These are phyloP conservation scores for Hipparchia semele DNA, from an alignment of 2,888 invertebrate genomes.

Conservation along the genomic window DNA sequence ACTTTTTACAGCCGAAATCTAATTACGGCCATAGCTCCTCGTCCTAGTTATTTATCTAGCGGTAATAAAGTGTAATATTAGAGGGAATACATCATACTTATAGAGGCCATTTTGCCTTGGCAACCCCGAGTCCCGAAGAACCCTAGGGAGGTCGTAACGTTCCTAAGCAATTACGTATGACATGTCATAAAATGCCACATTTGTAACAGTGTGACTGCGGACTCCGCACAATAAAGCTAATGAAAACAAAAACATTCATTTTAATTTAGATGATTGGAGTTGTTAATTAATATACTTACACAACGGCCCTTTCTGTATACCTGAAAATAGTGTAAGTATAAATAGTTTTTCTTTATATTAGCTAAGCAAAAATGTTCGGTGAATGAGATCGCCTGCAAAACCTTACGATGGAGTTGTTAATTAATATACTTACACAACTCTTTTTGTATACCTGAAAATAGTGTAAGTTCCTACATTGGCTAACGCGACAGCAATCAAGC, in stretches of 20 bases:
- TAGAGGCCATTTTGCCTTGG: conserved; percentile 58
- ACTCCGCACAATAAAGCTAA: conserved; percentile 34
- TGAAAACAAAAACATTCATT: conserved; percentile 35
- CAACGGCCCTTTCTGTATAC: background rate
- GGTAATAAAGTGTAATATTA: conserved; percentile 51
- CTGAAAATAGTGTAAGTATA: background rate
- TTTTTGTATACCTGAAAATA: no score
- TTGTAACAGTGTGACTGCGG: conserved; percentile 35
- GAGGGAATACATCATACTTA: conserved; percentile 45
- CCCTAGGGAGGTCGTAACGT: conserved; percentile 56
- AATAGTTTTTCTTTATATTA: no score
- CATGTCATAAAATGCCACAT: conserved; percentile 70
- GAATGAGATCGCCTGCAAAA: background rate
- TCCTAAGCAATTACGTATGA: conserved; percentile 73
- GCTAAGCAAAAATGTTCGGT: background rate
- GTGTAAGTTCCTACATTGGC: no score
- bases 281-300: background rate
- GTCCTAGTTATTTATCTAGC: conserved; percentile 43
- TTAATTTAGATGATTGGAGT: conserved; percentile 25
- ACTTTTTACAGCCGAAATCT: conserved; percentile 35
- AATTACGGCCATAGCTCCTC: conserved; percentile 33
- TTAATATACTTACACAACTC: no score
- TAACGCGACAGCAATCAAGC: no score
- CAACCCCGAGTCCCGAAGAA: conserved; percentile 48
- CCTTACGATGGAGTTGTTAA: no score